phyloP scores from a whole-genome alignment of 1,140 invertebrate genomes.

The Araneus ventricosus region DNA sequence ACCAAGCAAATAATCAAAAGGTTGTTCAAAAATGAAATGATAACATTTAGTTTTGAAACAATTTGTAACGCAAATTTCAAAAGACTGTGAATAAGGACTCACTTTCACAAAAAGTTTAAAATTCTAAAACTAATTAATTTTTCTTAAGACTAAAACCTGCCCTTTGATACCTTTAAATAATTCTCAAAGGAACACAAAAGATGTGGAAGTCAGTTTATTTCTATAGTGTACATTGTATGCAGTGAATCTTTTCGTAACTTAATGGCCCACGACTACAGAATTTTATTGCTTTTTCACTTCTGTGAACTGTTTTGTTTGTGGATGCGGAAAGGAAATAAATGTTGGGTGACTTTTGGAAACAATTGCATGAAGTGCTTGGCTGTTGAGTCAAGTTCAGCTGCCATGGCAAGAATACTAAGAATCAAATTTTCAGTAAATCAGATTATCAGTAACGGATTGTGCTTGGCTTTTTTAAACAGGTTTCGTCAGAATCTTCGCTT shows the following conservation, averaged over 20 bases:
- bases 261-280: neutral
- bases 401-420: neutral
- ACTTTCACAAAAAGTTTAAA: too few species aligned
- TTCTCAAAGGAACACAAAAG: too few species aligned
- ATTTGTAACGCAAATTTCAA: too few species aligned
- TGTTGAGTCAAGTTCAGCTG: neutral
- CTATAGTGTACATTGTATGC: too few species aligned
- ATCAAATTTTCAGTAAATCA: constrained; percentile 13
- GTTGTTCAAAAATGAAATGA: too few species aligned
- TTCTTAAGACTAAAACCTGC: too few species aligned
- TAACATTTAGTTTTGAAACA: too few species aligned
- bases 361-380: neutral
- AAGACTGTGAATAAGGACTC: too few species aligned
- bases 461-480: neutral
- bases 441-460: neutral
- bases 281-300: neutral
- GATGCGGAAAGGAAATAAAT: neutral
- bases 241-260: neutral
- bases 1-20: too few species aligned
- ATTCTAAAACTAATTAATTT: too few species aligned
- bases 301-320: constrained; percentile 3
- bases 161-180: too few species aligned
- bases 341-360: neutral
- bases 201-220: too few species aligned
- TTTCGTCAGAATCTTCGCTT: neutral